These are phyloP conservation scores for Mesembrinibis cayennensis DNA, from an alignment of 2,113 vertebrate genomes.

Conservation along the genomic window DNA sequence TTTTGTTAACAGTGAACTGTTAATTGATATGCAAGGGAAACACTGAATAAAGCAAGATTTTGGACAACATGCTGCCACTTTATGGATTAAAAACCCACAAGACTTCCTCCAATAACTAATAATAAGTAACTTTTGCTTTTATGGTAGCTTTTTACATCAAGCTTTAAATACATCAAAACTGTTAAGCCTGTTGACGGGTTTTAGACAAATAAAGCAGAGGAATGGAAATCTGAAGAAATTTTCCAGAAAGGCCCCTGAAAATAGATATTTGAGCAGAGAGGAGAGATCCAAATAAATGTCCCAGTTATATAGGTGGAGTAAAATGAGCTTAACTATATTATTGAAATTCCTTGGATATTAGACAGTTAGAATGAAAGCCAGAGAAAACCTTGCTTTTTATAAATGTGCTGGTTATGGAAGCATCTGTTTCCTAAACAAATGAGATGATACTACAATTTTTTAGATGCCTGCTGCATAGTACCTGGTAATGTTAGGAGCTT, in stretches of 20 bases:
- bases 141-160: background rate
- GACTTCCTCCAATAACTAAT: background rate
- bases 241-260: background rate
- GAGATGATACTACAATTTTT: background rate
- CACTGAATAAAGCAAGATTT: background rate
- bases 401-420: background rate
- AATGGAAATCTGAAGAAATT: background rate
- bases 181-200: background rate
- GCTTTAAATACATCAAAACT: background rate
- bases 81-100: background rate
- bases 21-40: conserved; percentile 39
- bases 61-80: background rate
- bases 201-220: background rate
- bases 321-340: background rate
- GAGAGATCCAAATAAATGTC: background rate
- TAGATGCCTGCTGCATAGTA: background rate
- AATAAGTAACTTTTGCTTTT: background rate
- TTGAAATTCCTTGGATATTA: background rate
- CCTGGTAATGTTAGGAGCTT: background rate
- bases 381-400: background rate
- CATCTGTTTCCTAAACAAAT: background rate
- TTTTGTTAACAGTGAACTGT: conserved; percentile 29
- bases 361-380: background rate
- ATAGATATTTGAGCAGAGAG: background rate
- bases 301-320: background rate